Conservation (phyloP, 2,888 invertebrate species). For the Cylindroiulus punctatus region DNA sequence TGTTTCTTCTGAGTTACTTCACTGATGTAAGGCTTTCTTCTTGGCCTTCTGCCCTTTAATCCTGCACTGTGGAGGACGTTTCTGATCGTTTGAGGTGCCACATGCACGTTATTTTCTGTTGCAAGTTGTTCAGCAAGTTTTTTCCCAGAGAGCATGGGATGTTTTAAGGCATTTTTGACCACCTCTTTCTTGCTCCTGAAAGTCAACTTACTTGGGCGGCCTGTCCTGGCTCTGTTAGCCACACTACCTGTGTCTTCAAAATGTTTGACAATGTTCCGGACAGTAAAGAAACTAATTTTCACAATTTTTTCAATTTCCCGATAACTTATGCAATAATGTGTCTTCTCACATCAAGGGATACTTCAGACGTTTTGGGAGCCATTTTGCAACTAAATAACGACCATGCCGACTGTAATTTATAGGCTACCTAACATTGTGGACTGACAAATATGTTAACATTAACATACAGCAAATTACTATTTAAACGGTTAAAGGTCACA, state of each 20-base stretch:
- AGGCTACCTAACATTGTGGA: background rate
- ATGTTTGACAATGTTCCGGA: too few relatives aligned
- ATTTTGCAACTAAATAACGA: background rate
- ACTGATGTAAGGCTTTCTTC: constrained; percentile 31
- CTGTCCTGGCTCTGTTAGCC: background rate
- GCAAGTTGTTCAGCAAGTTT: background rate
- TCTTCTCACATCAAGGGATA: too few relatives aligned
- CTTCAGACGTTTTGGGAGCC: too few relatives aligned
- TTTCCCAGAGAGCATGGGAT: background rate
- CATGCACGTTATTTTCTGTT: background rate
- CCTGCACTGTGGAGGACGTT: constrained; percentile 44
- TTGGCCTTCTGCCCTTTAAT: constrained; percentile 13
- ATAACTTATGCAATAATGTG: too few relatives aligned
- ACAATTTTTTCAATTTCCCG: too few relatives aligned
- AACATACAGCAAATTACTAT: background rate
- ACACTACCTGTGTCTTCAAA: too few relatives aligned
- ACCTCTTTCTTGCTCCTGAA: background rate
- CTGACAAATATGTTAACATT: background rate
- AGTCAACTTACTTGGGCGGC: background rate
- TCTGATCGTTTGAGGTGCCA: constrained; percentile 17
- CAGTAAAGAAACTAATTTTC: too few relatives aligned
- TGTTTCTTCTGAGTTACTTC: background rate
- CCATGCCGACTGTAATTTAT: background rate
- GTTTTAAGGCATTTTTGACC: too few relatives aligned
- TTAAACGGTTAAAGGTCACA: too few relatives aligned